Percentiles rank a stretch among this genome's conserved stretches.
Evolutionary conservation across 2,888 invertebrate species (phyloP).

Genomic region (Apodemia mormo): DNA sequence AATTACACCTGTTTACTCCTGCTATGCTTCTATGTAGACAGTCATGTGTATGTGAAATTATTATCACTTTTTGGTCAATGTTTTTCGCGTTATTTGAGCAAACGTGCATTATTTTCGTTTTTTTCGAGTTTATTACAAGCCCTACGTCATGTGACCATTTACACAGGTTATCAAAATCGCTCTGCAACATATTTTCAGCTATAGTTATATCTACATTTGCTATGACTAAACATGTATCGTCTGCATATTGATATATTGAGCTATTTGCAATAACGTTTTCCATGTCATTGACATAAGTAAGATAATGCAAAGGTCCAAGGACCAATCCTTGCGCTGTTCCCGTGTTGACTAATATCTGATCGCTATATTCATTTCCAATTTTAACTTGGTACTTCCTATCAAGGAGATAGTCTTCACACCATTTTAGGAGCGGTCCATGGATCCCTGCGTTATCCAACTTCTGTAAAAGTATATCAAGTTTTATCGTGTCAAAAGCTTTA

Average conservation of each 20-base stretch:
- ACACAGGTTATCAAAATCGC: conserved; percentile 21
- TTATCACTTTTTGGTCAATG: background rate
- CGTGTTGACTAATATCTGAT: conserved; percentile 18
- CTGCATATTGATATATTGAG: conserved; percentile 34
- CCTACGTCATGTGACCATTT: conserved; percentile 31
- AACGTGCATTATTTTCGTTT: conserved; percentile 15
- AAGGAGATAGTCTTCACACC: conserved; percentile 32
- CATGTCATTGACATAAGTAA: conserved; percentile 32
- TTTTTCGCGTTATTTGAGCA: conserved; percentile 16
- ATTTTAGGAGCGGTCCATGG: conserved; percentile 29
- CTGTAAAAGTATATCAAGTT: conserved; percentile 27
- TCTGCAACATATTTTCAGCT: conserved; percentile 5
- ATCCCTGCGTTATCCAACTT: conserved; percentile 30
- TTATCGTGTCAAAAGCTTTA: conserved; percentile 32
- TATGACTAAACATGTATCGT: conserved; percentile 34
- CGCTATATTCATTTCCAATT: conserved; percentile 26
- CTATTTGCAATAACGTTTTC: conserved; percentile 23
- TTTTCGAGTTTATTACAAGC: conserved; percentile 23
- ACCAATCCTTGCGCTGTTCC: conserved; percentile 40
- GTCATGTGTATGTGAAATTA: background rate
- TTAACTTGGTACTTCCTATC: conserved; percentile 27
- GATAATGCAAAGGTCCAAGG: conserved; percentile 33
- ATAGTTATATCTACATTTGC: conserved; percentile 9
- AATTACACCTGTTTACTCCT: conserved; percentile 24
- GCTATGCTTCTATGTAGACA: conserved; percentile 22